Evolutionary conservation across 2,888 invertebrate species (phyloP).

Genomic region (Drosophila imparisetae): DNA sequence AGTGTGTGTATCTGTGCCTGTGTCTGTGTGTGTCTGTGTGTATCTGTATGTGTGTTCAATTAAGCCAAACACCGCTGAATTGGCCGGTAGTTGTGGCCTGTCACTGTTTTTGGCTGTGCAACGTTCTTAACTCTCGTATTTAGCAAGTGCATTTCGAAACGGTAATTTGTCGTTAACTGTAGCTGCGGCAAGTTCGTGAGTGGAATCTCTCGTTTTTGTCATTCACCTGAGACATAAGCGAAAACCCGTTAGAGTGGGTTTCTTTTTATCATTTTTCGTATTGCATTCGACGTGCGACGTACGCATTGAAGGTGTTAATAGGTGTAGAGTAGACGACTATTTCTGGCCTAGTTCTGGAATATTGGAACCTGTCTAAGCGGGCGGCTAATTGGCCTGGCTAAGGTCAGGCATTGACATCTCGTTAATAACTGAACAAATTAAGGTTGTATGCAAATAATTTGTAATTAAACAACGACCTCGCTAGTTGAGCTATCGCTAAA

Average conservation of each 20-base stretch:
- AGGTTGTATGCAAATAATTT: slow-evolving; percentile 67
- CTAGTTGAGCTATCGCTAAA: slow-evolving; percentile 6
- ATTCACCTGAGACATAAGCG: neutral
- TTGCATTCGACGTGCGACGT: slow-evolving; percentile 4
- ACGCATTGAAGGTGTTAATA: slow-evolving; percentile 15
- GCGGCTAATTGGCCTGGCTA: slow-evolving; percentile 29
- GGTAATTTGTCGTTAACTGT: slow-evolving; percentile 76
- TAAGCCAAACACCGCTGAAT: slow-evolving; percentile 28
- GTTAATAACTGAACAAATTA: slow-evolving; percentile 31
- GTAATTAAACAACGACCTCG: slow-evolving; percentile 26
- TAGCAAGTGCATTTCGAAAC: slow-evolving; percentile 77
- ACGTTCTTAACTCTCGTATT: slow-evolving; percentile 66
- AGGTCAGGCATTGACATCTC: slow-evolving; percentile 30
- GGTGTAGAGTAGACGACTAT: neutral
- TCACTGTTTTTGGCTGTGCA: slow-evolving; percentile 58
- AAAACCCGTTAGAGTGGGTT: slow-evolving; percentile 64
- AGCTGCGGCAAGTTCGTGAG: slow-evolving; percentile 65
- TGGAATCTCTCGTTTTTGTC: slow-evolving; percentile 66
- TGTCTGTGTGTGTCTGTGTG: neutral
- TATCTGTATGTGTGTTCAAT: slow-evolving; percentile 36
- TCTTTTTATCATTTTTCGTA: slow-evolving; percentile 18
- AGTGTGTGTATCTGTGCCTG: neutral
- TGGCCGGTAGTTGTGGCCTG: slow-evolving; percentile 20
- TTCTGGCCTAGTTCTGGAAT: slow-evolving; percentile 38
- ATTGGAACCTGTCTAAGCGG: slow-evolving; percentile 9